Evolutionary conservation across 2,888 invertebrate species (phyloP).

Genomic region (Eupithecia insigniata): DNA sequence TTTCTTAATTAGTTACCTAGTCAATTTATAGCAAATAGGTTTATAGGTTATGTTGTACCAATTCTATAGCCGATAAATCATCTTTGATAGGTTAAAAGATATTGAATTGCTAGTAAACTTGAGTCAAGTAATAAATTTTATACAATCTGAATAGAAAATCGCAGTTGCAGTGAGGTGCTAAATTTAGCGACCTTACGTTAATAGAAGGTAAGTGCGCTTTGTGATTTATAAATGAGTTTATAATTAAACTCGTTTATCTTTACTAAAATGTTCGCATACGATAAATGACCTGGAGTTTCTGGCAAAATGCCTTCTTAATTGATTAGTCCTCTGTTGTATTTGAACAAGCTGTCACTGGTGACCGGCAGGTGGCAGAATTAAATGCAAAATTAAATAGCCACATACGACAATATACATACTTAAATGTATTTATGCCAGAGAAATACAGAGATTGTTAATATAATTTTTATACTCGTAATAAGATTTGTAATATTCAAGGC

Average conservation of each 20-base stretch:
- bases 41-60: conserved; percentile 31
- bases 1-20: conserved; percentile 28
- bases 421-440: neutral
- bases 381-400: neutral
- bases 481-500: neutral
- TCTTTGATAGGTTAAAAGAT: conserved; percentile 23
- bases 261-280: conserved; percentile 7
- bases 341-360: conserved; percentile 19
- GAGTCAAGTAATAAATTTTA: conserved; percentile 24
- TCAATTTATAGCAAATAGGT: conserved; percentile 33
- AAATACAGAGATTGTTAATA: neutral
- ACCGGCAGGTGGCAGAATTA: conserved; percentile 22
- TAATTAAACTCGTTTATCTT: conserved; percentile 6
- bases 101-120: conserved; percentile 31
- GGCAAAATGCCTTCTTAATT: conserved; percentile 71
- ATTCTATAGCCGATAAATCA: conserved; percentile 31
- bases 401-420: neutral
- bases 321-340: conserved; percentile 48
- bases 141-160: conserved; percentile 29
- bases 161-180: conserved; percentile 10
- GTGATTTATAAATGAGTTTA: conserved; percentile 10
- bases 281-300: conserved; percentile 64
- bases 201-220: neutral
- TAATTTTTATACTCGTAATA: neutral
- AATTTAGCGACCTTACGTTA: neutral